These are phyloP conservation scores for Craseonycteris thonglongyai DNA, from an alignment of 2,113 vertebrate species.

Conservation along the genomic window DNA sequence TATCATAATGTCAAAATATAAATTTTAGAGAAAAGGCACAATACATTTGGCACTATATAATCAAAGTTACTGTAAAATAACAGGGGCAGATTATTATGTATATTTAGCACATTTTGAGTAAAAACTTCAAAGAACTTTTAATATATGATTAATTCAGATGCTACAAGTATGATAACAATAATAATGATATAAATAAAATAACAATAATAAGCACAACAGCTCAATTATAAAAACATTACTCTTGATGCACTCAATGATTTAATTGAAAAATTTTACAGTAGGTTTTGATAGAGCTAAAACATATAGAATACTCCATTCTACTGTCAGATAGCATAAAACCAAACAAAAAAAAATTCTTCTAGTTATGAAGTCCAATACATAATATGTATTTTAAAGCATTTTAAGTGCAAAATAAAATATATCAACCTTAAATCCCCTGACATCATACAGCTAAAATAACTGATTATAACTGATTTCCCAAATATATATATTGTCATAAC, in stretches of 20 bases:
- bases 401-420: not conserved
- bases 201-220: conserved; percentile 4
- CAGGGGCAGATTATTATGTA: not conserved
- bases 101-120: conserved; percentile 30
- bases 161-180: no score
- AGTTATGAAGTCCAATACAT: not conserved
- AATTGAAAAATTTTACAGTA: not conserved
- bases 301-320: not conserved
- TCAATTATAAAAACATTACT: conserved; percentile 22
- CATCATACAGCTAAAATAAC: not conserved
- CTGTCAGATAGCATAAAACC: not conserved
- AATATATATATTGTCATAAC: not conserved
- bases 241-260: not conserved
- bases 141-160: conserved; percentile 2
- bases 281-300: not conserved
- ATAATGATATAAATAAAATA: no score
- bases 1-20: conserved; percentile 15
- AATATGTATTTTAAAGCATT: not conserved
- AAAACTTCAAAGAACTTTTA: conserved; percentile 22
- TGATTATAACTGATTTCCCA: not conserved
- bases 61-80: conserved; percentile 12
- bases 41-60: not conserved
- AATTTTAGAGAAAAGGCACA: conserved; percentile 34
- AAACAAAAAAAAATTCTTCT: not conserved
- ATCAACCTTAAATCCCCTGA: not conserved